These are phyloP conservation scores for Agrochola lychnidis DNA, from an alignment of 2,888 invertebrate species.

Conservation along the genomic window DNA sequence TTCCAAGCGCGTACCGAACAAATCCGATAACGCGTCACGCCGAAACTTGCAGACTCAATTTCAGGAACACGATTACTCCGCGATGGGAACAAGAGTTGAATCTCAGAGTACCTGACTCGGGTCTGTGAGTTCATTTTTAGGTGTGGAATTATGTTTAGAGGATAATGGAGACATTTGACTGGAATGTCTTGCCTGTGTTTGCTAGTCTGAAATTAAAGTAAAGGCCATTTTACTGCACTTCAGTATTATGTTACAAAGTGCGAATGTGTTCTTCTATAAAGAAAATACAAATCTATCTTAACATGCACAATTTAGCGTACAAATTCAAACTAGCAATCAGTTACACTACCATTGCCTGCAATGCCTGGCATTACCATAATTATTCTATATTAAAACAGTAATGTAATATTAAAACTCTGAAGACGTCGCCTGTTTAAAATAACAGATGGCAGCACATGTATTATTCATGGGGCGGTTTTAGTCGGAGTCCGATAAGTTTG, in stretches of 20 bases:
- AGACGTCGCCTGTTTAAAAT: constrained; percentile 84
- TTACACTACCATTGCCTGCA: constrained; percentile 62
- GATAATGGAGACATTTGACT: constrained; percentile 2
- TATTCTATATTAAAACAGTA: constrained; percentile 72
- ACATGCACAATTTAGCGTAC: constrained; percentile 18
- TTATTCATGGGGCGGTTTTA: constrained; percentile 82
- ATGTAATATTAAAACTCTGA: constrained; percentile 77
- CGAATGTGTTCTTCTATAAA: too few species aligned
- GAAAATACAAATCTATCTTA: too few species aligned
- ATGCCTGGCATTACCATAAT: constrained; percentile 66
- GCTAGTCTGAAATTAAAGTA: background rate
- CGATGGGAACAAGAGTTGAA: constrained; percentile 75
- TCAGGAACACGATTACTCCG: constrained; percentile 85
- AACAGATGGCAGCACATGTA: constrained; percentile 84
- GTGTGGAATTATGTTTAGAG: constrained; percentile 31
- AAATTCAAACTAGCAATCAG: constrained; percentile 55
- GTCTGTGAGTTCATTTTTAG: constrained; percentile 51
- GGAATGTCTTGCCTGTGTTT: background rate
- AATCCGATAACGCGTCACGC: constrained; percentile 88
- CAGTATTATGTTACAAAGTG: too few species aligned
- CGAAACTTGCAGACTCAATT: constrained; percentile 86
- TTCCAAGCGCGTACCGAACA: constrained; percentile 85
- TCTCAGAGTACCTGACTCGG: constrained; percentile 69
- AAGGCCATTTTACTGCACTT: background rate
- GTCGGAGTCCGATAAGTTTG: constrained; percentile 80